Conservation (phyloP, 2,797 vertebrate species). For the Peromyscus attwateri region DNA sequence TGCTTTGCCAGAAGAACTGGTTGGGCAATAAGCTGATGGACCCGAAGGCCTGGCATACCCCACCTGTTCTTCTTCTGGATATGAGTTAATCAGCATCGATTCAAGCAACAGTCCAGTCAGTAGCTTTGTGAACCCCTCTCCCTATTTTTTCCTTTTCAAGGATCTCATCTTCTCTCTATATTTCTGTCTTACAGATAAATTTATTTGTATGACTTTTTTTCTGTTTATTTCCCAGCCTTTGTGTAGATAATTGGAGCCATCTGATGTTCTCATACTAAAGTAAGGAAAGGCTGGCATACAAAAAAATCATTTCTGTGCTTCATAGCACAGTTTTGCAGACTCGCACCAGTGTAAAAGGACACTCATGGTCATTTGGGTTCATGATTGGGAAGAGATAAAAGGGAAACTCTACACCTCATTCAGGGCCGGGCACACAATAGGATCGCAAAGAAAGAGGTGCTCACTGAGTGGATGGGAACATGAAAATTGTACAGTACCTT, state of each 20-base stretch:
- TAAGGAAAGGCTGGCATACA: conserved; percentile 37
- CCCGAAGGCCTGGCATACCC: conserved; percentile 59
- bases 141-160: neutral
- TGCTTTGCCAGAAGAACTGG: conserved; percentile 70
- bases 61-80: conserved; percentile 52
- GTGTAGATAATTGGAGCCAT: conserved; percentile 68
- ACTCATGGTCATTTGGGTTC: conserved; percentile 79
- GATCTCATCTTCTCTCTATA: neutral
- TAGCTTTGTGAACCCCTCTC: neutral
- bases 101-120: conserved; percentile 46
- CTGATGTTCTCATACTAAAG: conserved; percentile 70
- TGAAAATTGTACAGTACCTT: conserved; percentile 62
- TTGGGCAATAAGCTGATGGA: conserved; percentile 78
- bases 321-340: conserved; percentile 60
- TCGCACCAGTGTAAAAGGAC: conserved; percentile 71
- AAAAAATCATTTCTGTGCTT: conserved; percentile 71
- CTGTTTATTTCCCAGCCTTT: neutral
- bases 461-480: conserved; percentile 76
- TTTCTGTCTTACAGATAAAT: conserved; percentile 47
- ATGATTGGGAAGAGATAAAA: conserved; percentile 78
- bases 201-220: conserved; percentile 38
- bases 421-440: conserved; percentile 61
- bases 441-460: conserved; percentile 73
- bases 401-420: conserved; percentile 79
- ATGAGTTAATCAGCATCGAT: conserved; percentile 53